These are phyloP conservation scores for Romanogobio albipinnatus DNA, from an alignment of 2,113 vertebrate genomes.

Conservation along the genomic window DNA sequence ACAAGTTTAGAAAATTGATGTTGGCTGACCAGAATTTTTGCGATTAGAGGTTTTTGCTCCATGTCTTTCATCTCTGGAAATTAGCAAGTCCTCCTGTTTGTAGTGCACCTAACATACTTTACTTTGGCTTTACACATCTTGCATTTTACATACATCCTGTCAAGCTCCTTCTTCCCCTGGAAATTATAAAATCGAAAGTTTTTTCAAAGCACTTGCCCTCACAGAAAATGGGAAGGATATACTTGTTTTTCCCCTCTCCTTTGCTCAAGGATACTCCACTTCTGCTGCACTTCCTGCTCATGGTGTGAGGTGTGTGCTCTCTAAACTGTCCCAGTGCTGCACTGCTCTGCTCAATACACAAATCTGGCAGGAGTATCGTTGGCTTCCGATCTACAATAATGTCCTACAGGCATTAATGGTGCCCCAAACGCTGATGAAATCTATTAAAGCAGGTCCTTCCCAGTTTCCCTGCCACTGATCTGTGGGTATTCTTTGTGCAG, in stretches of 20 bases:
- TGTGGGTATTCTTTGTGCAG: constrained; percentile 37
- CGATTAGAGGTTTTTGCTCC: background rate
- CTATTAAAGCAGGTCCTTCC: constrained; percentile 16
- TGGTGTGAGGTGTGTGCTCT: background rate
- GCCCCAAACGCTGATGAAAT: constrained; percentile 24
- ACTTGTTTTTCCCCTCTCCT: background rate
- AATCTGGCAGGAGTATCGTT: background rate
- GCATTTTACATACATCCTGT: no score
- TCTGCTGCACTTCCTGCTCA: background rate
- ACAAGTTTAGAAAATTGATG: background rate
- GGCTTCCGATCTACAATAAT: background rate
- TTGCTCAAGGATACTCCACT: no score
- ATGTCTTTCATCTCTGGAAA: no score
- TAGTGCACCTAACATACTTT: no score
- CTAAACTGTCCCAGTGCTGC: background rate
- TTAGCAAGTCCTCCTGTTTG: no score
- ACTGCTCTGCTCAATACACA: background rate
- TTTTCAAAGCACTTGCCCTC: background rate
- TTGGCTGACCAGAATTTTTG: background rate
- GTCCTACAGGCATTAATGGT: constrained; percentile 12
- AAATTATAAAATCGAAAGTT: no score
- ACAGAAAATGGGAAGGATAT: background rate
- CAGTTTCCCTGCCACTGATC: constrained; percentile 9
- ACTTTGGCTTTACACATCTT: no score
- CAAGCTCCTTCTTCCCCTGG: no score